phyloP scores from a whole-genome alignment of 2,888 invertebrate genomes.

The Lycocerus yunnanus region DNA sequence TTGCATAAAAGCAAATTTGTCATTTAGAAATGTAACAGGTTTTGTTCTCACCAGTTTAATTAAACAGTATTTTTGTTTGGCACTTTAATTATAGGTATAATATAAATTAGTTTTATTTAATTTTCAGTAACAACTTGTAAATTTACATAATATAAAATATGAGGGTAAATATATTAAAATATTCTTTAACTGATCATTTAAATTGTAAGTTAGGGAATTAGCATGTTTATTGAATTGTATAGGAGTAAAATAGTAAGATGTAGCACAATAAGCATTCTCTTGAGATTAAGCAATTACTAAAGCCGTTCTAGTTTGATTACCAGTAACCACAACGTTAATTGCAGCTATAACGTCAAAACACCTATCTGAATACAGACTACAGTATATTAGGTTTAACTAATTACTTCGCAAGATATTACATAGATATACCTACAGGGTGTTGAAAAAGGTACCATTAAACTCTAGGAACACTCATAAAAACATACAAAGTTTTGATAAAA shows the following conservation, averaged over 20 bases:
- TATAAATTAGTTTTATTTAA: too few relatives aligned
- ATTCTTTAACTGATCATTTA: neutral
- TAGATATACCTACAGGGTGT: neutral
- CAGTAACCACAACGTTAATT: constrained; percentile 54
- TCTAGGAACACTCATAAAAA: too few relatives aligned
- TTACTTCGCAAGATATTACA: constrained; percentile 13
- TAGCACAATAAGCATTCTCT: constrained; percentile 16
- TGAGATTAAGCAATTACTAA: constrained; percentile 35
- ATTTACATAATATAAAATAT: neutral
- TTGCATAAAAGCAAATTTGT: neutral
- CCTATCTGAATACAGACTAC: constrained; percentile 49
- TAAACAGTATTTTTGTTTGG: neutral
- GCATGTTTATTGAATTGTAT: neutral
- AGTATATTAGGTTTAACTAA: constrained; percentile 35
- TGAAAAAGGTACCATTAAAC: too few relatives aligned
- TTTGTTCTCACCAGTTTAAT: neutral
- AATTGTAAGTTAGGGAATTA: neutral
- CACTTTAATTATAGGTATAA: neutral
- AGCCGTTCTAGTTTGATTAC: constrained; percentile 52
- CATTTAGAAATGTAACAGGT: too few relatives aligned
- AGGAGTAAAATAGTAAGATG: constrained; percentile 14
- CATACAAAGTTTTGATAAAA: too few relatives aligned
- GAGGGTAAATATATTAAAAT: neutral
- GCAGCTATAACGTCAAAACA: constrained; percentile 48
- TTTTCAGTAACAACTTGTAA: neutral